Base-by-base conservation (phyloP, 2,797 vertebrate genomes). In the Sylvilagus floridanus region DNA sequence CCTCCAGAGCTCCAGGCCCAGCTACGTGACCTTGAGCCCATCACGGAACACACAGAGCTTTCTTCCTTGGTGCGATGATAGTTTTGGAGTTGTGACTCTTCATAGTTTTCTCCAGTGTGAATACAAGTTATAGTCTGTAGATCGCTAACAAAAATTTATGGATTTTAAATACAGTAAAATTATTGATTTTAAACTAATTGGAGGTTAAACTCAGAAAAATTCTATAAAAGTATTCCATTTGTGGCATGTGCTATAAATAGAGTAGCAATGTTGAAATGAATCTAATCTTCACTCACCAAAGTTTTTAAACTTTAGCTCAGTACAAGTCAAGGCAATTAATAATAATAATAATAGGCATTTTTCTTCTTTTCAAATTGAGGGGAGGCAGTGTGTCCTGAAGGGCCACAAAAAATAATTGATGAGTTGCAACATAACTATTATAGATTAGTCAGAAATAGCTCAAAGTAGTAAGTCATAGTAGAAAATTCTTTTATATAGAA, bases 201-300 rank as follows among this genome's bases (percentile, higher is more conserved):
- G 93, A 69, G 57, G 35, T 94, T 97, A 96, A 97, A 96, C 95
- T 95, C 97, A 90, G 96, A 94, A 97, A 97, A 89, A n/a, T 93
- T 97, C 91, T 97, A 57, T 37, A 30, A 78, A 93, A 66, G 35
- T 76, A 63, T 97, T 98, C 84, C 73, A 5, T 69, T 81, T 87
- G 92, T 96, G 76, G 87, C 73, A 63, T 50, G n/a, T 79, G 71
- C 66, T 60, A 7, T 60, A 65, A 13, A 50, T 72, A 52, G 86
- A 96, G 83, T 91, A 93, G 83, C 85, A 93, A 69, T 78, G 47
- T 81, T 50, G 21, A 50, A 76, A 76, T 84, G 14, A 85, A 26
- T 52, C 69, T 83, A 63, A 42, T 94, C 35, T 57, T 93, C 50
- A 75, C 13, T 28, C 93, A 95, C 66, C 1, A 1, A 68, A 66